Evolutionary conservation across 2,888 invertebrate genomes (phyloP), one percentile per base, ranked within the genome.

Genomic region (Leptothorax acervorum): DNA sequence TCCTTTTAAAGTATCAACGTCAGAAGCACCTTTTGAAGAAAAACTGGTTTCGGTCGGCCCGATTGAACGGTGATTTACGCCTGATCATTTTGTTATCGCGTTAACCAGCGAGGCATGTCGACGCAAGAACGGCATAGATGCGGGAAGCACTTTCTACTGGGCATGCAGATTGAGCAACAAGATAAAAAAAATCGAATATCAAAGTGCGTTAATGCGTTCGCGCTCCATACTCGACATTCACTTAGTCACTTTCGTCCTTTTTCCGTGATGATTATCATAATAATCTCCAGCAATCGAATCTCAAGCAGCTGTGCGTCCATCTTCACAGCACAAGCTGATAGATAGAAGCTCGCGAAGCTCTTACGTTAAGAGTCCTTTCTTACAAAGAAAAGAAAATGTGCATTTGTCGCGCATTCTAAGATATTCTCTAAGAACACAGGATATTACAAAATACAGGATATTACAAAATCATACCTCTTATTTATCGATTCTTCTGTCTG

Each of bases 61-160:
- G 70, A 89, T 89, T 90, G 90, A 88, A 74, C 57, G 66, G 73
- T 85, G 85, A 87, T 88, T 89, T 84, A 88, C 86, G 81, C 82
- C 57, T 62, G 75, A 86, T 88, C 86, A 75, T 87, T 89, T 83
- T 39, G 83, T 57, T 87, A 87, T 88, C 88, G 88, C 84, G 82
- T 84, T 84, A 83, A 63, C 63, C 23, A 31, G 82, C 51, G 6
- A 8, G 42, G 28, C 51, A 45, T 31, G 48, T 18, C 18, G 60
- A 78, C 35, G 73, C 62, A 82, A 81, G 83, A 79, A 82, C 75
- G 63, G 39, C 39, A 73, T 15, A 76, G 73, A 70, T 39, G 60
- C 65, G 4, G 42, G 42, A 35, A 73, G 60, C 39, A 79, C 76
- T 86, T 81, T 84, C 84, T 78, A 88, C 31, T 57, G 60, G 23